Base-by-base conservation (phyloP, 2,113 vertebrate genomes). In the Burhinus oedicnemus region DNA sequence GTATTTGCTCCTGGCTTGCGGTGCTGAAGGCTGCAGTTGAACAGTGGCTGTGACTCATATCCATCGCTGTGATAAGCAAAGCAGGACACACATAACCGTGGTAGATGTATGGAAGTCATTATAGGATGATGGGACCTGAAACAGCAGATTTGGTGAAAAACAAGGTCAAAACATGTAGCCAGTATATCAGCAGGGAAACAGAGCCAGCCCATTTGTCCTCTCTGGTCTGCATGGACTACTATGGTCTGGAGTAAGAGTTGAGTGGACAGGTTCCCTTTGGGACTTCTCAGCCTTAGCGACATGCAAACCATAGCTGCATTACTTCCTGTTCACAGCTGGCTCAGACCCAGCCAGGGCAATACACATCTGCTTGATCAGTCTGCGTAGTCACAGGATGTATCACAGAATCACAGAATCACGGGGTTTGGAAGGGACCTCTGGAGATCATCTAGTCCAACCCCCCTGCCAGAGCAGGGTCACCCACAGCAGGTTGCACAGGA, bases 221-320 rank as follows among this genome's bases (percentile, higher is more conserved):
- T 88, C 30, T 2, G 3, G 9, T 55, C 34, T 85, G 8, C 34
- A 13, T 8, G n/a, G 69, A 21, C 20, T 12, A 0, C 8, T 47
- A 0, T 8, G 5, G 25, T 32, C 29, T 27, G 32, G 32, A 72
- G 20, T 40, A 68, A 52, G 8, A 15, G 6, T 17, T 30, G 68
- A 32, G 14, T 17, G 13, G 17, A 54, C 2, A 3, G 7, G 11
- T 75, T 86, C 45, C 15, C 12, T 83, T 52, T 38, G 12, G 14
- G 21, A 55, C 2, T 60, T n/a, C 14, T 29, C 23, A 30, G 20
- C 0, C 11, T 49, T 10, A 10, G 7, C 49, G 42, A 18, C 0
- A 0, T 51, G 32, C 25, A 51, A 45, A 42, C 61, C 17, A 8
- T 2, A 26, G 1, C 9, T 12, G 34, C 5, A 1, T 42, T 30